A percentile compares a stretch with the other conserved stretches of the same genome.
phyloP scores from a whole-genome alignment of 1,140 invertebrate species.

The Homarus americanus region DNA sequence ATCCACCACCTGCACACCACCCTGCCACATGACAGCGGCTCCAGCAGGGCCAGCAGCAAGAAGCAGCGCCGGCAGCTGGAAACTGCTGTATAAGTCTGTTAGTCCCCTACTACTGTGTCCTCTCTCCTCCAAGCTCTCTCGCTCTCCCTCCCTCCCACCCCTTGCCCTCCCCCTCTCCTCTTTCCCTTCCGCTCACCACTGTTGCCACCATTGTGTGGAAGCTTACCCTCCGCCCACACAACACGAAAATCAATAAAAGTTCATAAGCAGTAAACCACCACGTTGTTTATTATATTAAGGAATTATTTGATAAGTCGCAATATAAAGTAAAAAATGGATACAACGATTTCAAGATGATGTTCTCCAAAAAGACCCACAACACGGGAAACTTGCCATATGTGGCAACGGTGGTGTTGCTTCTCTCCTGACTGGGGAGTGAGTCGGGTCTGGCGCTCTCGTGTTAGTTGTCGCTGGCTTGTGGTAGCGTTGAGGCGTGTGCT shows the following conservation, averaged over 20 bases:
- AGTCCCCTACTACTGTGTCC: not conserved
- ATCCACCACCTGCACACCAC: constrained; percentile 13
- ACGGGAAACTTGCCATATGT: not conserved
- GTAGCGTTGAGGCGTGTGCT: constrained; percentile 11
- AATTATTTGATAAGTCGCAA: not conserved
- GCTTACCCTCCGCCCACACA: not conserved
- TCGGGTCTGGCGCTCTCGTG: constrained; percentile 1
- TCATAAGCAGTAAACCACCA: not conserved
- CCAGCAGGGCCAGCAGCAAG: not conserved
- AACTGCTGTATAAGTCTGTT: constrained; percentile 8
- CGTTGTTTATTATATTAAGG: not conserved
- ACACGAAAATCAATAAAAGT: constrained; percentile 2
- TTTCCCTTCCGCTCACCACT: constrained; percentile 3
- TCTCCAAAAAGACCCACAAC: not conserved
- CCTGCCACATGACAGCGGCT: not conserved
- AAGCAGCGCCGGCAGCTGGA: constrained; percentile 8
- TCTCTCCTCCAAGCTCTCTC: not conserved
- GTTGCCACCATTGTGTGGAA: constrained; percentile 13
- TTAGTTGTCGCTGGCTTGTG: constrained; percentile 30
- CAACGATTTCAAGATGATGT: not conserved
- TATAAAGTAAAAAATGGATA: not conserved
- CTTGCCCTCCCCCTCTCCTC: not conserved
- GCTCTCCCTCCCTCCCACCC: too few relatives aligned
- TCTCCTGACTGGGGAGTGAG: constrained; percentile 19
- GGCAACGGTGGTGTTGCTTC: constrained; percentile 12